Evolutionary conservation across 2,113 vertebrate genomes (phyloP).

Genomic region (Petrocephalus zakoni): DNA sequence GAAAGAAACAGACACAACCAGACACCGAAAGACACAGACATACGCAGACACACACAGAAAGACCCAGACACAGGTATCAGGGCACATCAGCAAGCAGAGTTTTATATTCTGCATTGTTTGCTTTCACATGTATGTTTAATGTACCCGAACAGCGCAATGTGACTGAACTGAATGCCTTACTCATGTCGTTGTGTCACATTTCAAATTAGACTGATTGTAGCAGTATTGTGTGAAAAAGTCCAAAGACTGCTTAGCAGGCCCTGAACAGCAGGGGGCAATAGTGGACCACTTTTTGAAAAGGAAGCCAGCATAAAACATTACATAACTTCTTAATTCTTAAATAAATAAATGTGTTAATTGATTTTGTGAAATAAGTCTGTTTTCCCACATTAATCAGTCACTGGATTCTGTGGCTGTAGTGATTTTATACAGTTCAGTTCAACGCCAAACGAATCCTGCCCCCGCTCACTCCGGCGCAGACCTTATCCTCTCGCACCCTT

Average conservation of each 20-base stretch:
- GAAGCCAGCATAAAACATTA: neutral
- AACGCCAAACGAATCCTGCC: neutral
- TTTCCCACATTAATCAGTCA: neutral
- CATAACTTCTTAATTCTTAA: neutral
- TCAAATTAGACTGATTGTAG: neutral
- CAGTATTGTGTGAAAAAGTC: neutral
- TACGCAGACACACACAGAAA: neutral
- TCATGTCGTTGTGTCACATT: neutral
- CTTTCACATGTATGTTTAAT: neutral
- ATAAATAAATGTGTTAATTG: neutral
- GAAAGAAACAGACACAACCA: neutral
- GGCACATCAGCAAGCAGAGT: neutral
- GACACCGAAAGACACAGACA: too few relatives aligned
- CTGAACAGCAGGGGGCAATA: conserved; percentile 4
- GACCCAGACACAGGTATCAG: neutral
- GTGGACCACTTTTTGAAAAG: neutral
- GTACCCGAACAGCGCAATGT: neutral
- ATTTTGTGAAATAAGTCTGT: neutral
- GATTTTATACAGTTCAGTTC: neutral
- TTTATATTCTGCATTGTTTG: neutral
- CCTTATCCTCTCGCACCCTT: neutral
- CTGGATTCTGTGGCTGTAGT: neutral
- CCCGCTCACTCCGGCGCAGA: neutral
- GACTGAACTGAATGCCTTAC: neutral
- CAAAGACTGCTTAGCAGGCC: neutral